These are phyloP conservation scores for Anastatus disparis DNA, from an alignment of 1,140 invertebrate species.

Conservation along the genomic window DNA sequence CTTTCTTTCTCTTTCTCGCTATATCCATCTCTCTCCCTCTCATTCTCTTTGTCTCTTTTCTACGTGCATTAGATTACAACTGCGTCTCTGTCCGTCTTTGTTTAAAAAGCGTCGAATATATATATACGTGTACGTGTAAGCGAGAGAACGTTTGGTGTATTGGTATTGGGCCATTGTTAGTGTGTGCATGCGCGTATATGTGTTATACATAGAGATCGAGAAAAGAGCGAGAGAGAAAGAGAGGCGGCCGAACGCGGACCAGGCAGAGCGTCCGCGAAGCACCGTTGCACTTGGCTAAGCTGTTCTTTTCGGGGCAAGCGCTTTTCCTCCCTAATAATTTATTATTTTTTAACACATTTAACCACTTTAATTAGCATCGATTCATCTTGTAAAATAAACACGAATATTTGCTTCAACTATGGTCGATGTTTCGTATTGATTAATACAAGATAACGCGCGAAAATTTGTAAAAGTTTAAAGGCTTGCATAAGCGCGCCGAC, in stretches of 20 bases:
- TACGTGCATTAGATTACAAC: neutral
- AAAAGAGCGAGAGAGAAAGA: neutral
- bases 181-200: neutral
- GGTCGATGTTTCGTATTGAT: neutral
- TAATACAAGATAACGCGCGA: neutral
- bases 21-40: neutral
- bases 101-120: too few relatives aligned
- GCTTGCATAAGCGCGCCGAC: neutral
- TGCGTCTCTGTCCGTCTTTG: too few relatives aligned
- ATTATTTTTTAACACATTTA: too few relatives aligned
- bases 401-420: neutral
- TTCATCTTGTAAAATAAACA: neutral
- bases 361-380: too few relatives aligned
- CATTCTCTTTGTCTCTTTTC: neutral
- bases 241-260: constrained; percentile 20
- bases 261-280: constrained; percentile 25
- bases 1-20: too few relatives aligned
- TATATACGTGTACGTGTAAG: too few relatives aligned
- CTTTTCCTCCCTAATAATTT: too few relatives aligned
- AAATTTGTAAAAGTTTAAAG: neutral
- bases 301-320: neutral
- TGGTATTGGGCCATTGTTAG: neutral
- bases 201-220: too few relatives aligned
- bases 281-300: neutral
- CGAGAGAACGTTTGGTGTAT: too few relatives aligned